Base-by-base conservation (phyloP, 2,888 invertebrate genomes). In the Tholera decimalis region DNA sequence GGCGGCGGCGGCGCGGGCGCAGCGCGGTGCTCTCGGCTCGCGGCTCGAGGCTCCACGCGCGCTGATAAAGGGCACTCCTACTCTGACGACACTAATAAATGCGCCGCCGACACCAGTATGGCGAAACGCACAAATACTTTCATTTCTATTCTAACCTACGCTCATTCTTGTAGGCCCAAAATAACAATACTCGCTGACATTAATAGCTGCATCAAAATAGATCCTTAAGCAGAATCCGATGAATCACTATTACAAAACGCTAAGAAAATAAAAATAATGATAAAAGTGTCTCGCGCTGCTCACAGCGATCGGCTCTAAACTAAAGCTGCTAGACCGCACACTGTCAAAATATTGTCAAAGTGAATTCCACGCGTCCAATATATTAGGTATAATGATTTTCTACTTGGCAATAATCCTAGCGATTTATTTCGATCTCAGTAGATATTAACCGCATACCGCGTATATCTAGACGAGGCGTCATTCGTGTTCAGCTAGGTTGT, bases 331-430 rank as follows among this genome's bases (percentile, higher is more conserved):
- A 88, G 89, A 91, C 92, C 93, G 91, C 93, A 85, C 87, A 88
- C 89, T 95, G 95, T 95, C 95, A 95, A 94, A 95, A 95, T 95
- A 95, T 93, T 95, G 94, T 95, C 94, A 93, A 93, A 93, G 91
- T 88, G 92, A 95, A 95, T 95, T 94, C 94, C 94, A 77, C 89
- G 89, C 89, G 94, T 93, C 94, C 91, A 93, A 94, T 95, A 95
- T 94, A 93, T 94, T 95, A 69, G 73, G 68, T 65, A 93, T 89
- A 93, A 92, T 92, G 92, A 92, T 94, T 93, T 91, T 94, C 89
- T 87, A 92, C 92, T 95, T 95, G 95, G 95, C 95, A 95, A 94
- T 94, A 95, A 94, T 94, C 93, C 94, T 94, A 93, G 92, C 91
- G 89, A 95, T 94, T 95, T 95, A 95, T 95, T 95, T 95, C 88